Base-by-base conservation (phyloP, 2,888 invertebrate species). In the Drosophila suboccidentalis region DNA sequence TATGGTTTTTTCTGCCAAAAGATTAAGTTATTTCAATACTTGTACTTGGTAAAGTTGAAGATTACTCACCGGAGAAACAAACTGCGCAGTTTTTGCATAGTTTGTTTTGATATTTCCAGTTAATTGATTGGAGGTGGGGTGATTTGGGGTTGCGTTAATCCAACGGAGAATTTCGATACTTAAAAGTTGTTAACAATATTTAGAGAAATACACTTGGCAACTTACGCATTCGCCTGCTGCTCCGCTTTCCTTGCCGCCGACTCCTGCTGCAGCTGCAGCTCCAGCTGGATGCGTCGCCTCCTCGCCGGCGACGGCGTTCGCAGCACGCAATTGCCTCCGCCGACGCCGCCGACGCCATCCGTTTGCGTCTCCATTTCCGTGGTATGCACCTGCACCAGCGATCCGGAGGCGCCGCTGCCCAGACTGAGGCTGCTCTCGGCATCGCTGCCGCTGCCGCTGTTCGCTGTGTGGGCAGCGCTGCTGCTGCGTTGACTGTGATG, bases 61-160 rank as follows among this genome's bases (percentile, higher is more conserved):
- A 38, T n/a, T 34, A 58, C 82, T 63, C 57, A 92, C 91, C 83
- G 91, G 22, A 87, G 79, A 83, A 92, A 92, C 78, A 92, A 81
- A 71, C 90, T 90, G 78, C 89, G 84, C 74, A 92, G 67, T 87
- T 91, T 92, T 80, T 92, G 90, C 92, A 92, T 92, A 79, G 82
- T 87, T 86, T 65, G 81, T 79, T 78, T 80, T 70, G 57, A 19
- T 51, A 29, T 62, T 11, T 49, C 44, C 44, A 36, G 54, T 49
- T 29, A 36, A 26, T 46, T 8, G 29, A 13, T 19, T 19, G 15
- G 41, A 13, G 34, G 43, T 54, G 39, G 38, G 49, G 51, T 63
- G 38, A 22, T 46, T 59, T 54, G 49, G 29, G 26, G 15, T 53
- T 38, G 47, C 59, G 67, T 44, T 46, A 53, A 70, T 68, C 59